Conservation (phyloP, 2,113 vertebrate species). For the Drymodes brunneopygia region DNA sequence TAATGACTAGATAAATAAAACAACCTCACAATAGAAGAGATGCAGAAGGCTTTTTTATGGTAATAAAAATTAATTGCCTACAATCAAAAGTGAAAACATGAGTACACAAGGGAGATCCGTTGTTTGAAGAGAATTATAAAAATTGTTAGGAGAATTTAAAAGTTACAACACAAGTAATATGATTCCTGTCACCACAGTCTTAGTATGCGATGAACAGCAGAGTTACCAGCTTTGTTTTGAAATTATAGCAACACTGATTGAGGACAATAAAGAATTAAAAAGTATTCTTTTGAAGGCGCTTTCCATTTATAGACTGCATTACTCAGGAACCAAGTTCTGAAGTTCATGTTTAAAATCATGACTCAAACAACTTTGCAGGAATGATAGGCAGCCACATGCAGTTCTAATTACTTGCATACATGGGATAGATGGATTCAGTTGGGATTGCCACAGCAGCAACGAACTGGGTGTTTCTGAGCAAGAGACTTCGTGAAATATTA, state of each 20-base stretch:
- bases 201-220: background rate
- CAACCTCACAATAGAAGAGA: background rate
- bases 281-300: background rate
- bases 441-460: background rate
- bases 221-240: constrained; percentile 11
- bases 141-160: constrained; percentile 27
- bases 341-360: background rate
- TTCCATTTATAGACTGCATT: background rate
- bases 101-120: constrained; percentile 2
- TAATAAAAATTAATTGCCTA: constrained; percentile 53
- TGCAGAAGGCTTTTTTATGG: constrained; percentile 46
- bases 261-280: background rate
- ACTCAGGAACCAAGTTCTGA: background rate
- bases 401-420: background rate
- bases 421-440: background rate
- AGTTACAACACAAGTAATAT: background rate
- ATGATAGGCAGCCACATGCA: background rate
- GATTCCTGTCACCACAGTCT: background rate
- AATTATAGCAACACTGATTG: constrained; percentile 14
- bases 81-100: constrained; percentile 36
- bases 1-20: constrained; percentile 59
- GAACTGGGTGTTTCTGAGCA: background rate
- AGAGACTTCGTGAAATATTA: background rate
- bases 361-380: background rate
- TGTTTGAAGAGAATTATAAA: constrained; percentile 30